Evolutionary conservation across 2,888 invertebrate genomes (phyloP), one percentile per base, ranked within the genome.

Genomic region (Epirrhoe alternata): DNA sequence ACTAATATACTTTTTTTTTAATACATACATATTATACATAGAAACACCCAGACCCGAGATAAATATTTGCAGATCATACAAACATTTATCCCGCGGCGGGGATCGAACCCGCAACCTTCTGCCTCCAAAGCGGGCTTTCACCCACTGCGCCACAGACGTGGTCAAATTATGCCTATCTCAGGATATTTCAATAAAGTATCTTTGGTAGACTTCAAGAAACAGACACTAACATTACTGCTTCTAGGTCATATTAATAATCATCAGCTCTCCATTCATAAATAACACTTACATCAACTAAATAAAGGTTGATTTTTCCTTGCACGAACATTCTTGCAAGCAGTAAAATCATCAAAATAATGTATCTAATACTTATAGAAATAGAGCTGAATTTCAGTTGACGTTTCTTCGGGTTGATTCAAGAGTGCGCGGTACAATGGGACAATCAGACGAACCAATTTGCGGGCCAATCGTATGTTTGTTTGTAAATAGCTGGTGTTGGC

Each of bases 401-500:
- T 47, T 49, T 64, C 51, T 64, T 56, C 3, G 52, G 35, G 35
- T 57, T 53, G 38, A 58, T 61, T 59, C 56, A 31, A 70, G 71
- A 62, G 61, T 57, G 10, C 68, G 67, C 57, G 16, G 61, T 61
- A 73, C 71, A 73, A 73, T 70, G 53, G 66, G 62, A 64, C 68
- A 67, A 73, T 73, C 69, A 73, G 62, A 60, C 54, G 57, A 50
- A 61, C 63, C 71, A 70, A 66, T 71, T 73, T 73, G 71, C 52
- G 69, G 63, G 33, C 62, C 57, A 50, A 68, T 66, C 61, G 61
- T 61, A 66, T 64, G 53, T 62, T 68, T 73, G 70, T 68, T 69
- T 69, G 69, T 65, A 64, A 69, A 69, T 67, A 65, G 42, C 50
- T 55, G 50, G 64, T 47, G 53, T 49, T 24, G 54, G 63, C 38